A percentile compares a stretch with the other conserved stretches of the same genome.
Evolutionary conservation across 2,113 vertebrate species (phyloP).

Genomic region (Vidua chalybeata): DNA sequence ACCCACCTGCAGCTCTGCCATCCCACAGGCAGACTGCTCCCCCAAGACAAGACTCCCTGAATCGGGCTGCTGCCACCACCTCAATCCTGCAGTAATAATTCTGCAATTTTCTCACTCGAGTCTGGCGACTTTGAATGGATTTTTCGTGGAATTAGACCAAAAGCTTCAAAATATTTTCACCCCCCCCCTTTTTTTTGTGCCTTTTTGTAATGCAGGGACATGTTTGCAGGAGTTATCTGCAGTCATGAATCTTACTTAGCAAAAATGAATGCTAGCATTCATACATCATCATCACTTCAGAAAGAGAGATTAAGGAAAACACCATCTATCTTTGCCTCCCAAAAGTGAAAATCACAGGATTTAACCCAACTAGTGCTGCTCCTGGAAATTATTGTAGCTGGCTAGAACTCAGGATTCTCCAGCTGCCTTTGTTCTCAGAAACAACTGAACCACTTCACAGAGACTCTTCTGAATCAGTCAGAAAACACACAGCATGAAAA

Average conservation of each 20-base stretch:
- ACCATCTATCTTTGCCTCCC: conserved; percentile 29
- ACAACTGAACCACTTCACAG: conserved; percentile 32
- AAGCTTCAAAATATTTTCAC: neutral
- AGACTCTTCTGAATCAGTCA: neutral
- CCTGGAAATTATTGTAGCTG: neutral
- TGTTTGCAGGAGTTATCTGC: conserved; percentile 26
- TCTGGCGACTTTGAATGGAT: neutral
- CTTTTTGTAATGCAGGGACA: neutral
- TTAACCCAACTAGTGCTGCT: conserved; percentile 20
- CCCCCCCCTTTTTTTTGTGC: neutral
- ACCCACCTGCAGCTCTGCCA: neutral
- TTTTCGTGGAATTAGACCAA: neutral
- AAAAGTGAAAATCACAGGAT: conserved; percentile 2
- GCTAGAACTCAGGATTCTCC: neutral
- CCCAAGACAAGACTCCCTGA: neutral
- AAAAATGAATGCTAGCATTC: conserved; percentile 50
- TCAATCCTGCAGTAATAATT: neutral
- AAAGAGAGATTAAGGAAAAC: conserved; percentile 34
- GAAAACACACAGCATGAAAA: neutral
- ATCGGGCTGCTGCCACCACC: neutral
- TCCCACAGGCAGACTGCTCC: neutral
- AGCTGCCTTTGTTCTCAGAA: conserved; percentile 47
- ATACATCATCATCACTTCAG: conserved; percentile 39
- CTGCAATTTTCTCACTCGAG: neutral
- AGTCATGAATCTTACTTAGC: conserved; percentile 29